Evolutionary conservation across 2,797 vertebrate species (phyloP).

Genomic region (Oophaga sylvatica): DNA sequence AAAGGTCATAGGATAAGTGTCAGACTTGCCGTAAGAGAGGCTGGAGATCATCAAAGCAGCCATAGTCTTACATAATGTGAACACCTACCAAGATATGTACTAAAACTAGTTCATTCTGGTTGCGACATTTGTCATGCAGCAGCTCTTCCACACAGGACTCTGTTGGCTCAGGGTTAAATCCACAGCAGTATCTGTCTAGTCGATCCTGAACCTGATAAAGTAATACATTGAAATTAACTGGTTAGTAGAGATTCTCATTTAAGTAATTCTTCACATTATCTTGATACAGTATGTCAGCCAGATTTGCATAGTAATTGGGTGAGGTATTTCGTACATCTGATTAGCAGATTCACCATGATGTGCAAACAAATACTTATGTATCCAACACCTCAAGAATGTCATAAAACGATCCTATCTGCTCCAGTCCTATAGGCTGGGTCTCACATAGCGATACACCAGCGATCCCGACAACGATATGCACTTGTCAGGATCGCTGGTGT

Average conservation of each 20-base stretch:
- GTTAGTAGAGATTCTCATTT: neutral
- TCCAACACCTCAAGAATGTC: neutral
- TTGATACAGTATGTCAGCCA: neutral
- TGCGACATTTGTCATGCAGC: slow-evolving; percentile 83
- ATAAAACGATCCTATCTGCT: neutral
- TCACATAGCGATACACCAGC: no score
- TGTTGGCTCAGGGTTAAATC: slow-evolving; percentile 83
- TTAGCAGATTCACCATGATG: neutral
- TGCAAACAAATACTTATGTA: neutral
- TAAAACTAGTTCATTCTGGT: slow-evolving; percentile 79
- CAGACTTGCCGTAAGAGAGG: no score
- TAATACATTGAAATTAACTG: neutral
- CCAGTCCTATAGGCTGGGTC: no score
- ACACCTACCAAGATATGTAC: slow-evolving; percentile 91
- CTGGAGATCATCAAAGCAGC: neutral
- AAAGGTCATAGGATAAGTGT: no score
- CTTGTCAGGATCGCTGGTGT: no score
- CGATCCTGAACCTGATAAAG: slow-evolving; percentile 86
- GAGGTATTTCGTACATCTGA: neutral
- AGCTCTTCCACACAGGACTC: slow-evolving; percentile 88
- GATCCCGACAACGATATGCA: no score
- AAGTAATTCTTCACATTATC: neutral
- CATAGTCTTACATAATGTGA: neutral
- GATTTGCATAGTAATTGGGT: neutral
- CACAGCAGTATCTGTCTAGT: slow-evolving; percentile 93